Conservation (phyloP, 2,888 invertebrate species). For the Eupeodes latifasciatus region DNA sequence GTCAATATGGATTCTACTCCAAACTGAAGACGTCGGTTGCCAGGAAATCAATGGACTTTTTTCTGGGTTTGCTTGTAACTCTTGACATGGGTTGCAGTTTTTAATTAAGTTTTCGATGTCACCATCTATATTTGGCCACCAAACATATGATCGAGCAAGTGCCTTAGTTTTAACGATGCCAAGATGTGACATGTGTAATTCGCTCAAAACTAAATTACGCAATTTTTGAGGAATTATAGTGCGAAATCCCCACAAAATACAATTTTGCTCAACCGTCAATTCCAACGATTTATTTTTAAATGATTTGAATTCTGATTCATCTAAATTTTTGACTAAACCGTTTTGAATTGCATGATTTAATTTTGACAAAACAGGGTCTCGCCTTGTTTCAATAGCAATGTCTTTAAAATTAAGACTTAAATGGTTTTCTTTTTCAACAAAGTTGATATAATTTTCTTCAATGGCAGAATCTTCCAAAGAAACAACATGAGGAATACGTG, state of each 20-base stretch:
- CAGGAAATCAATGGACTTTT: slow-evolving; percentile 64
- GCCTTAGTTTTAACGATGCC: slow-evolving; percentile 72
- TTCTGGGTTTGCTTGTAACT: slow-evolving; percentile 64
- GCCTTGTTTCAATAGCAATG: slow-evolving; percentile 5
- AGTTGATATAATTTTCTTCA: slow-evolving; percentile 13
- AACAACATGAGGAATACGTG: not conserved
- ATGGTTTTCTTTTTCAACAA: not conserved
- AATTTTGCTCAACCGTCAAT: slow-evolving; percentile 56
- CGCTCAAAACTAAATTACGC: slow-evolving; percentile 16
- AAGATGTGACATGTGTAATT: slow-evolving; percentile 70
- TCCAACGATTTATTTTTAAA: slow-evolving; percentile 50
- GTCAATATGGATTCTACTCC: slow-evolving; percentile 62
- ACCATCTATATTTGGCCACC: slow-evolving; percentile 66
- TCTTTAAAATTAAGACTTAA: slow-evolving; percentile 23
- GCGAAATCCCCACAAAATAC: slow-evolving; percentile 59
- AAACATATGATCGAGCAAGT: slow-evolving; percentile 58
- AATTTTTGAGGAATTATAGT: slow-evolving; percentile 62
- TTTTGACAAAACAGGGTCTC: slow-evolving; percentile 33
- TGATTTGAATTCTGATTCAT: slow-evolving; percentile 36
- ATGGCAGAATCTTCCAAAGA: not conserved
- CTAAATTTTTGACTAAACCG: slow-evolving; percentile 47
- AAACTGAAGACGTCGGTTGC: slow-evolving; percentile 44
- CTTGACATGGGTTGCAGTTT: slow-evolving; percentile 62
- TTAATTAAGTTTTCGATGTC: slow-evolving; percentile 62
- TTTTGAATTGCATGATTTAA: slow-evolving; percentile 47